These are phyloP conservation scores for Reticulitermes speratus DNA, from an alignment of 1,140 invertebrate genomes.

Conservation along the genomic window DNA sequence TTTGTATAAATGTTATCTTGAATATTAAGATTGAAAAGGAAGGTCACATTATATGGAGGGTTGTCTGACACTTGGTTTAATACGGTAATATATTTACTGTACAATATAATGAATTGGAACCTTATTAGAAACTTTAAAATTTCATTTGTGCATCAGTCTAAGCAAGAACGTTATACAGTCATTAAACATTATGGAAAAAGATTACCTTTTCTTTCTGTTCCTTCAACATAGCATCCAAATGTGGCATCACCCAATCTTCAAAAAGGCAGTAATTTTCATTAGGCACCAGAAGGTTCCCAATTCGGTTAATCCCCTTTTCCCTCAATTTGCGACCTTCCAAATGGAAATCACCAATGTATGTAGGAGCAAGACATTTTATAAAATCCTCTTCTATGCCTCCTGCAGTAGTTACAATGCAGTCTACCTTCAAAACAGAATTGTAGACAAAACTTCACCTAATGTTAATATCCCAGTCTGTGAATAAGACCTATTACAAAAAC, in stretches of 20 bases:
- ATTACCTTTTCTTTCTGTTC: slow-evolving; percentile 77
- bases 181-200: neutral
- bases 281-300: slow-evolving; percentile 96
- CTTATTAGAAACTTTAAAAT: too few species aligned
- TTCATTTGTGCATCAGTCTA: too few species aligned
- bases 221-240: slow-evolving; percentile 85
- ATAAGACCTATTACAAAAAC: too few species aligned
- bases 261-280: slow-evolving; percentile 99
- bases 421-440: slow-evolving; percentile 60
- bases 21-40: too few species aligned
- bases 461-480: neutral
- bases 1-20: too few species aligned
- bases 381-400: slow-evolving; percentile 99
- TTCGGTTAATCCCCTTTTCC: slow-evolving; percentile 91
- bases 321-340: slow-evolving; percentile 76
- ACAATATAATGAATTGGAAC: too few species aligned
- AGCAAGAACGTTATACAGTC: too few species aligned
- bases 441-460: neutral
- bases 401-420: slow-evolving; percentile 96
- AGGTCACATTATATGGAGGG: too few species aligned
- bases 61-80: too few species aligned
- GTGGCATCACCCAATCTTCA: slow-evolving; percentile 97
- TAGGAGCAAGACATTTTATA: slow-evolving; percentile 96
- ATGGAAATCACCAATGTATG: slow-evolving; percentile 89
- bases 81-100: too few species aligned